Evolutionary conservation across 2,797 vertebrate species (phyloP), one percentile per base, ranked within the genome.

Genomic region (Sebastolobus alascanus): DNA sequence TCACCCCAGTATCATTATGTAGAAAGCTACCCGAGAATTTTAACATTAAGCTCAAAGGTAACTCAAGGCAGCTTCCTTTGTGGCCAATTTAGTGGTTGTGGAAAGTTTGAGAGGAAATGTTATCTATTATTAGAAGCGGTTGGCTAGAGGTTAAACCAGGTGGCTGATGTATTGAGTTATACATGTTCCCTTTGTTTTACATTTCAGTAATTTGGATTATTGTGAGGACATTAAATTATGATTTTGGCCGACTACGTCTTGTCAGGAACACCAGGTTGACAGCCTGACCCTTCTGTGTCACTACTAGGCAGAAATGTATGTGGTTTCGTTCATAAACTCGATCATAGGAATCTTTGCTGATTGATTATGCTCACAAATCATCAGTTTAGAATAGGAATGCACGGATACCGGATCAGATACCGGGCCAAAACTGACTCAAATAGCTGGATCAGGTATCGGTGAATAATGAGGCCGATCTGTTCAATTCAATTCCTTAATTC

Each of bases 31-130:
- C n/a, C 2, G 38, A 40, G 31, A 8, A 35, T 64, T 50, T n/a
- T 18, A 14, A 37, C 20, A 27, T 54, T 64, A 27, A 37, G 25
- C 70, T 74, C 64, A 29, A 70, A 63, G 25, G 35, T 56, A 67
- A 5, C 67, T 33, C 12, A 29, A 29, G 31, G 54, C 37, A 43
- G 40, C 10, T 58, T 8, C 13, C 20, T 68, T 56, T 25, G 46
- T 31, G 25, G 35, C 33, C 18, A 43, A 9, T 38, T 68, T 40
- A 46, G 22, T 37, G 72, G 29, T 67, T 20, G 11, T 46, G n/a
- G 11, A 29, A 8, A 8, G 13, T 65, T 56, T 50, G 4, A 56
- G 38, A 75, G 64, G 43, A 46, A 78, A 59, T 75, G 56, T 18
- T 68, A 22, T 59, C 60, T 66, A 7, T 35, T 40, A 22, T 38